Evolutionary conservation across 2,888 invertebrate genomes (phyloP).

Genomic region (Drosophila cracens): DNA sequence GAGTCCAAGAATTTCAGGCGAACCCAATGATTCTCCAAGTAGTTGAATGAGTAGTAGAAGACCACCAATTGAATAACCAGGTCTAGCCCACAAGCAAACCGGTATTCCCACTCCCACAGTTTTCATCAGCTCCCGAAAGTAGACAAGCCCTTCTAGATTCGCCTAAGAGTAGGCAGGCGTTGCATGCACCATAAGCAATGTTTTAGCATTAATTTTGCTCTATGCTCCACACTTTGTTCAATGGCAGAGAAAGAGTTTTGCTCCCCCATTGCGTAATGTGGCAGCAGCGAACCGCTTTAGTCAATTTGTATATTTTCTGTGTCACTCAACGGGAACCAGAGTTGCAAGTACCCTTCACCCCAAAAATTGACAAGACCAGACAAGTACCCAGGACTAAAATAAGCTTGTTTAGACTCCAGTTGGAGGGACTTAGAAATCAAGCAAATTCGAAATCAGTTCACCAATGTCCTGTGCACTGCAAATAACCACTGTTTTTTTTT

Average conservation of each 20-base stretch:
- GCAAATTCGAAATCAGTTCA: neutral
- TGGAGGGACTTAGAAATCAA: neutral
- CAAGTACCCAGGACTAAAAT: neutral
- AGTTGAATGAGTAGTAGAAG: neutral
- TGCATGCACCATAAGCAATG: neutral
- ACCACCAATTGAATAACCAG: neutral
- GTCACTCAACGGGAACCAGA: conserved; percentile 1
- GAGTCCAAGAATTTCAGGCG: neutral
- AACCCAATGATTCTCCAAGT: neutral
- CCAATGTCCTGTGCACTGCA: neutral
- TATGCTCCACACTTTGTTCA: neutral
- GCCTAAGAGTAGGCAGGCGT: neutral
- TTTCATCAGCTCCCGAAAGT: neutral
- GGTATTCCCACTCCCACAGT: neutral
- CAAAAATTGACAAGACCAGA: neutral
- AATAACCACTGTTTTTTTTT: neutral
- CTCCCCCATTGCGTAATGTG: neutral
- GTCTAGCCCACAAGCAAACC: neutral
- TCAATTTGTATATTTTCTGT: neutral
- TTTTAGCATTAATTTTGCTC: neutral
- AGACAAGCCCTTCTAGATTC: neutral
- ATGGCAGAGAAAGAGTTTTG: neutral
- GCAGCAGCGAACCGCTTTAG: neutral
- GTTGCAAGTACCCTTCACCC: neutral
- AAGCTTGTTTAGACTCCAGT: neutral